Evolutionary conservation across 2,797 vertebrate species (phyloP), one percentile per base, ranked within the genome.

Genomic region (Catharus ustulatus): DNA sequence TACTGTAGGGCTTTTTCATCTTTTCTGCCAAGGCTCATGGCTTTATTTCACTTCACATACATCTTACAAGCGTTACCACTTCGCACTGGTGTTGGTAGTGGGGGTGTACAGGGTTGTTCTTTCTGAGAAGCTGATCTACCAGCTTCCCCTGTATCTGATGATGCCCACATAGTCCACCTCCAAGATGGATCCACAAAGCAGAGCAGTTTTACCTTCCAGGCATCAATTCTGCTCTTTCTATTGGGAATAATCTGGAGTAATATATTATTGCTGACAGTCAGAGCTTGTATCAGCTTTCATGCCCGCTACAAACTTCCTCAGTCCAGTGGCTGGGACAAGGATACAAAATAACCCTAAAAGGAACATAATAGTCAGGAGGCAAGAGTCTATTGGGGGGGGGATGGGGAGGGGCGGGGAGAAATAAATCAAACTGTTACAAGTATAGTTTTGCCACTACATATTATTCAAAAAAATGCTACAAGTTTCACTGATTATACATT

Each of bases 101-200:
- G 10, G 22, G 6, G 6, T 29, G 22, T 23, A n/a, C 0, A 2
- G 24, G 4, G 11, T 2, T 49, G 27, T 6, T 82, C 9, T 24
- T 18, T 36, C 49, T 43, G 19, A 55, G 63, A 24, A 49, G 36
- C 27, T 69, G 40, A n/a, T 21, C 22, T 20, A 23, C 21, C 38
- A 54, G 22, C 15, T 42, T n/a, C 5, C 36, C 16, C 36, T 15
- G 27, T 15, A 42, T 9, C 36, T 38, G 27, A 45, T 5, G 23
- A 57, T 69, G n/a, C 13, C 49, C 51, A 43, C 5, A 24, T 0
- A 4, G 3, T 21, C 23, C 14, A 5, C 8, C 27, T 55, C 48
- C 26, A 38, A 43, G 27, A 27, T 2, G 9, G 16, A 49, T 4
- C 15, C 3, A 38, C 15, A 46, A n/a, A 30, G 45, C 23, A 45